Conservation (phyloP, 2,113 vertebrate genomes). For the Phalacrocorax pelagicus region DNA sequence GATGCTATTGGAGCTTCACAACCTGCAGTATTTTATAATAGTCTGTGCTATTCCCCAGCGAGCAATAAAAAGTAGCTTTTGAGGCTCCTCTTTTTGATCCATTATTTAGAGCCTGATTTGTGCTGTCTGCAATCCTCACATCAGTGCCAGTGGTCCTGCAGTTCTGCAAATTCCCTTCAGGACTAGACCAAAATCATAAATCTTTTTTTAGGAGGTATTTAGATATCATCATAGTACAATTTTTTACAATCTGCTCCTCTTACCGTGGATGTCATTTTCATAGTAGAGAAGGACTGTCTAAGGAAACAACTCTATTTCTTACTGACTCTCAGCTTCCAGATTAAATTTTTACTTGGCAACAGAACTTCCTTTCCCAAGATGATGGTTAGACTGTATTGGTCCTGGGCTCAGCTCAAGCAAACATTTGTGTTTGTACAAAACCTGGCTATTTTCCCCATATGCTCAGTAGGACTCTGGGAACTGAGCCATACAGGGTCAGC, state of each 20-base stretch:
- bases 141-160: constrained; percentile 20
- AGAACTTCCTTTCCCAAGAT: constrained; percentile 69
- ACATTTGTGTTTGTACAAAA: constrained; percentile 73
- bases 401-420: constrained; percentile 61
- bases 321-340: constrained; percentile 68
- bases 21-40: constrained; percentile 47
- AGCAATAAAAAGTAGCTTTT: constrained; percentile 45
- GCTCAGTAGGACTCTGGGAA: constrained; percentile 62
- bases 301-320: constrained; percentile 48
- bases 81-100: constrained; percentile 52
- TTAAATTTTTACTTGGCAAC: constrained; percentile 72
- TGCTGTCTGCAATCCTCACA: constrained; percentile 45
- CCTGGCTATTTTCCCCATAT: constrained; percentile 63
- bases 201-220: constrained; percentile 49
- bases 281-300: constrained; percentile 51
- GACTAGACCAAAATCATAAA: constrained; percentile 27
- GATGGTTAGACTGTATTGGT: constrained; percentile 57
- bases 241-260: constrained; percentile 45
- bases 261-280: constrained; percentile 53
- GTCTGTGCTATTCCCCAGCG: constrained; percentile 1
- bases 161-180: constrained; percentile 48
- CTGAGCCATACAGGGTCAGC: constrained; percentile 42
- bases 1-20: background rate
- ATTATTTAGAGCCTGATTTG: constrained; percentile 64
- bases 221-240: constrained; percentile 15